Percentiles rank a stretch among this genome's conserved stretches.
These are phyloP conservation scores for Parnassius smintheus DNA, from an alignment of 2,888 invertebrate genomes.

Conservation along the genomic window DNA sequence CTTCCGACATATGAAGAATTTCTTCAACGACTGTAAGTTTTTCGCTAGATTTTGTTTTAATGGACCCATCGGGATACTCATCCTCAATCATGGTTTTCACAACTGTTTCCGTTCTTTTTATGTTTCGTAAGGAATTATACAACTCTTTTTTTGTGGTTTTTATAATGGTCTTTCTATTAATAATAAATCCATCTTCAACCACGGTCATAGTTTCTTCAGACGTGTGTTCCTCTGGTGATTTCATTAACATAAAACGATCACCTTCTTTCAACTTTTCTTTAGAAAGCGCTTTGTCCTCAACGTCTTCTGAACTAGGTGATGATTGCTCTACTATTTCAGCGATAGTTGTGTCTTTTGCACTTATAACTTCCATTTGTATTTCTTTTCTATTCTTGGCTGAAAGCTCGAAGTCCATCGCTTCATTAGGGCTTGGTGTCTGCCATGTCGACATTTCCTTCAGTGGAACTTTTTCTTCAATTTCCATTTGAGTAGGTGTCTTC, in stretches of 20 bases:
- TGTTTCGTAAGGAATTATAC: background rate
- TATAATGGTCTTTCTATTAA: conserved; percentile 11
- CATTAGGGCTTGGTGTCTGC: conserved; percentile 26
- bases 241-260: background rate
- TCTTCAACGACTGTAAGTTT: background rate
- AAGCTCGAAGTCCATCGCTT: background rate
- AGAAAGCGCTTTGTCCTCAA: background rate
- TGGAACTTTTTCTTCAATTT: no score
- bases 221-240: background rate
- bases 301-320: conserved; percentile 12
- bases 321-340: background rate
- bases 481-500: no score
- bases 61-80: conserved; percentile 43
- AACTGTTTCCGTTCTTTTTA: conserved; percentile 11
- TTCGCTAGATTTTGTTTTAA: conserved; percentile 15
- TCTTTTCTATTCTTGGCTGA: background rate
- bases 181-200: conserved; percentile 24
- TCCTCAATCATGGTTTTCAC: conserved; percentile 42
- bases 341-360: background rate
- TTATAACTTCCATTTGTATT: background rate
- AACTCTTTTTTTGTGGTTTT: conserved; percentile 14
- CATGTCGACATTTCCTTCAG: conserved; percentile 4
- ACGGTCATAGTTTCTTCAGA: conserved; percentile 14
- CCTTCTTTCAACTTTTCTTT: background rate
- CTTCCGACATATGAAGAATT: background rate